Evolutionary conservation across 2,113 vertebrate genomes (phyloP).

Genomic region (Capreolus pygargus): DNA sequence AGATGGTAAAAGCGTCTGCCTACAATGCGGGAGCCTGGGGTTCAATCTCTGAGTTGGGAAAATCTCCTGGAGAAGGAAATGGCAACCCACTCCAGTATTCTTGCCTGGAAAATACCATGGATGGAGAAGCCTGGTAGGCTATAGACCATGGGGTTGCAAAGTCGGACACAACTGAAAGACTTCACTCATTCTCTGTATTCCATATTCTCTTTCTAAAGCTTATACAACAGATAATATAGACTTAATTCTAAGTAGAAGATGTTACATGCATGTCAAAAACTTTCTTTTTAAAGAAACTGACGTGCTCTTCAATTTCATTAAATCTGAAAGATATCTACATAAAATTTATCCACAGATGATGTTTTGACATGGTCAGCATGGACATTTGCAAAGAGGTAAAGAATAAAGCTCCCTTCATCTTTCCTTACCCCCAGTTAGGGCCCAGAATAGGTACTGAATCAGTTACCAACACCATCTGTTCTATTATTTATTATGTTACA

Average conservation of each 20-base stretch:
- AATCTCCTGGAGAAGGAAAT: neutral
- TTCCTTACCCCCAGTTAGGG: neutral
- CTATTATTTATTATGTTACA: constrained; percentile 39
- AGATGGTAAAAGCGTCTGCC: neutral
- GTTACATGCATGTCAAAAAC: constrained; percentile 59
- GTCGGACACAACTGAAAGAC: neutral
- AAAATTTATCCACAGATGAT: neutral
- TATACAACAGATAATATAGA: constrained; percentile 58
- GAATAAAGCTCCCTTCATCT: neutral
- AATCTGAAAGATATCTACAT: constrained; percentile 2
- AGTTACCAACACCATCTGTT: constrained; percentile 9
- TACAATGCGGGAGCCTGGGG: neutral
- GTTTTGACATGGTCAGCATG: neutral
- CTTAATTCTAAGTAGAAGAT: constrained; percentile 36
- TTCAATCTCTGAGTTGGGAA: neutral
- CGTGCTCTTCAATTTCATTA: neutral
- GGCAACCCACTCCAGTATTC: neutral
- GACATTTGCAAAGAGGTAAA: constrained; percentile 10
- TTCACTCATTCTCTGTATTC: neutral
- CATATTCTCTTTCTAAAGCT: constrained; percentile 48
- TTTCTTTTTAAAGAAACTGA: constrained; percentile 50
- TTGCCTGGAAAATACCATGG: neutral
- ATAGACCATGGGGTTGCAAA: neutral
- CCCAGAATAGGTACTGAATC: constrained; percentile 3
- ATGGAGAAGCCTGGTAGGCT: neutral